Evolutionary conservation across 2,113 vertebrate genomes (phyloP).

Genomic region (Leucosticte australis): DNA sequence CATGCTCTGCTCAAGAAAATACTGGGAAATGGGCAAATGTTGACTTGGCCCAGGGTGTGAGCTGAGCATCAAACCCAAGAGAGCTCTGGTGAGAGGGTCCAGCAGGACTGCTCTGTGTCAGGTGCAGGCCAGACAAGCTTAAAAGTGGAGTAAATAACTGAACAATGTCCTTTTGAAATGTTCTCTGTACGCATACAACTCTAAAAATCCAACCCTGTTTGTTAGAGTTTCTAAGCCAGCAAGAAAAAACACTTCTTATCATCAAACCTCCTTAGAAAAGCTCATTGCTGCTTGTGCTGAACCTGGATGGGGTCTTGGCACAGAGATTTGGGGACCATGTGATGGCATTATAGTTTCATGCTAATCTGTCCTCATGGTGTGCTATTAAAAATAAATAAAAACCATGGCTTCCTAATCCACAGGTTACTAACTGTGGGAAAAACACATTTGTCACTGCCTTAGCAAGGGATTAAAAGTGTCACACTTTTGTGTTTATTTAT

Average conservation of each 20-base stretch:
- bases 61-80: neutral
- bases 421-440: constrained; percentile 17
- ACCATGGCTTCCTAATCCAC: constrained; percentile 11
- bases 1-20: neutral
- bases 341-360: constrained; percentile 8
- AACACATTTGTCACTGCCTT: neutral
- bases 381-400: constrained; percentile 42
- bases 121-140: neutral
- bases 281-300: constrained; percentile 1
- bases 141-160: neutral
- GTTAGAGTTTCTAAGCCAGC: neutral
- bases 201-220: neutral
- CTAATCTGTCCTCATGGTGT: constrained; percentile 18
- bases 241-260: neutral
- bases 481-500: constrained; percentile 4
- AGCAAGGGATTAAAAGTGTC: neutral
- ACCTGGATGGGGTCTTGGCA: neutral
- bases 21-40: neutral
- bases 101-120: neutral
- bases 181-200: neutral
- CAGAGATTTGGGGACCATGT: constrained; percentile 26
- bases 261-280: neutral
- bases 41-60: neutral
- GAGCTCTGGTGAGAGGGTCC: neutral
- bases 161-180: neutral